Evolutionary conservation across 2,888 invertebrate species (phyloP).

Genomic region (Hecatera dysodea): DNA sequence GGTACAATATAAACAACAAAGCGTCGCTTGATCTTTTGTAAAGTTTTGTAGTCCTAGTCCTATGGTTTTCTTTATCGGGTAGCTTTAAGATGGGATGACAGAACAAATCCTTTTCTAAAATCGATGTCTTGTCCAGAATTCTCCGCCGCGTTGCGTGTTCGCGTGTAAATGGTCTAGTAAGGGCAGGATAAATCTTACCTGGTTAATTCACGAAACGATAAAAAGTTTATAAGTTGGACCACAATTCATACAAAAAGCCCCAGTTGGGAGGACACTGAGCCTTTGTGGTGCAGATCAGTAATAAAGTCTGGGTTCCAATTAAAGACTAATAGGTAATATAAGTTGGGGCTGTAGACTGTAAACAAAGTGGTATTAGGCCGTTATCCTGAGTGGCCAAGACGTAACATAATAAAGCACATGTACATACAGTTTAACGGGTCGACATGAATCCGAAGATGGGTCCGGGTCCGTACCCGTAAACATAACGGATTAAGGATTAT

Average conservation of each 20-base stretch:
- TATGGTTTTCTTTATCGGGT: not conserved
- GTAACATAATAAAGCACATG: constrained; percentile 42
- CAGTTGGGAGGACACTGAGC: not conserved
- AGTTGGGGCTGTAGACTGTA: constrained; percentile 47
- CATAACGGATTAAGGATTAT: constrained; percentile 65
- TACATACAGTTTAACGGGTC: constrained; percentile 53
- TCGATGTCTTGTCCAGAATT: not conserved
- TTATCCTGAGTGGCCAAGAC: constrained; percentile 60
- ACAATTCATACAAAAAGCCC: constrained; percentile 1
- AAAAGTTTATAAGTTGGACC: constrained; percentile 35
- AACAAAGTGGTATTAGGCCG: constrained; percentile 53
- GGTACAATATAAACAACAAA: constrained; percentile 6
- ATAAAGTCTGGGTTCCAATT: constrained; percentile 55
- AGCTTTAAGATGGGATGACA: not conserved
- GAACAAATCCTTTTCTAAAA: not conserved
- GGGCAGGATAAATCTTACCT: not conserved
- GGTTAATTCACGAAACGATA: not conserved
- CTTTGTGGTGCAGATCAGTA: constrained; percentile 44
- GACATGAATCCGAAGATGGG: constrained; percentile 59
- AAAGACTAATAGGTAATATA: constrained; percentile 58
- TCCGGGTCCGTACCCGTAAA: constrained; percentile 52
- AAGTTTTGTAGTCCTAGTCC: not conserved
- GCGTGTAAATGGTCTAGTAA: constrained; percentile 1
- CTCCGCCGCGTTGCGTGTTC: not conserved
- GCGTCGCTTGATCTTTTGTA: not conserved